These are phyloP conservation scores for Rhyacophila brunnea DNA, from an alignment of 1,140 invertebrate genomes.

Conservation along the genomic window DNA sequence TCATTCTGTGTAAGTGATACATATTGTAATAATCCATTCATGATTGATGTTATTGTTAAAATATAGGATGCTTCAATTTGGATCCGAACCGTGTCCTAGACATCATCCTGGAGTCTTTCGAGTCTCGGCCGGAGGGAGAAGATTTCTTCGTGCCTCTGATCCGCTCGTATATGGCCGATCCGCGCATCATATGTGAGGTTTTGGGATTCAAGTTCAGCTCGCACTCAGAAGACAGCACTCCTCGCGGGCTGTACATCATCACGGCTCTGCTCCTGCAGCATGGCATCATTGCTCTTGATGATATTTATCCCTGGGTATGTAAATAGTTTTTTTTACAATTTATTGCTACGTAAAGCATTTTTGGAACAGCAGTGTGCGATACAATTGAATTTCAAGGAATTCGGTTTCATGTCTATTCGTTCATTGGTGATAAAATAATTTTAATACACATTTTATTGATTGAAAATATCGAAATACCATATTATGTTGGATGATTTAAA, in stretches of 20 bases:
- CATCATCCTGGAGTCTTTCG: slow-evolving; percentile 95
- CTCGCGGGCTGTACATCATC: slow-evolving; percentile 82
- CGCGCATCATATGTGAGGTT: slow-evolving; percentile 84
- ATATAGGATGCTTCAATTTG: slow-evolving; percentile 98
- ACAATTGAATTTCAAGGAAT: too few species aligned
- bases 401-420: too few species aligned
- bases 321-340: slow-evolving; percentile 40
- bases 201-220: slow-evolving; percentile 90
- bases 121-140: slow-evolving; percentile 75
- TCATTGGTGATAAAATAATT: too few species aligned
- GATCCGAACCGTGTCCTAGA: slow-evolving; percentile 98
- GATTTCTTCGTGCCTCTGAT: slow-evolving; percentile 82
- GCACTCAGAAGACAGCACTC: slow-evolving; percentile 71
- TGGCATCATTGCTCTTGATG: slow-evolving; percentile 79
- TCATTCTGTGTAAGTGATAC: too few species aligned
- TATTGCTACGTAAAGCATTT: too few species aligned
- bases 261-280: slow-evolving; percentile 89
- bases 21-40: too few species aligned
- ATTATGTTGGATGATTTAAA: too few species aligned
- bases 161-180: slow-evolving; percentile 81
- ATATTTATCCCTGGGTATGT: slow-evolving; percentile 93
- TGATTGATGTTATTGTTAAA: too few species aligned
- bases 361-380: too few species aligned
- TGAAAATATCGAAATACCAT: too few species aligned
- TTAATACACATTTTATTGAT: too few species aligned